Base-by-base conservation (phyloP, 2,888 invertebrate genomes). In the Maniola hyperantus region DNA sequence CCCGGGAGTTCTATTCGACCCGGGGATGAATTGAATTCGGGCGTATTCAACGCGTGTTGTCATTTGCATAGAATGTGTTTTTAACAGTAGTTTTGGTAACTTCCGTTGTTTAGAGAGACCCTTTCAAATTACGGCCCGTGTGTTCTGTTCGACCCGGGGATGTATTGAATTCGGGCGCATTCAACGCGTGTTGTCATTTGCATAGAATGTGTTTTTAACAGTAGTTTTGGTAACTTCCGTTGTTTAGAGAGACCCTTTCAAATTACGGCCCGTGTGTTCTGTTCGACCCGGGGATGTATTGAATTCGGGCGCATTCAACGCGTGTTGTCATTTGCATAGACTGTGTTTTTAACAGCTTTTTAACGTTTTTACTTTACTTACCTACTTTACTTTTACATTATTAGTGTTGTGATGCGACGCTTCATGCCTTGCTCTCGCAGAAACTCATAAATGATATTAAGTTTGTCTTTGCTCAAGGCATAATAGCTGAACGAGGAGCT, bases 111-210 rank as follows among this genome's bases (percentile, higher is more conserved):
- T 33, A 34, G 48, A 34, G 8, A 48, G 15, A 34, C 46, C 59
- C 48, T 60, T 61, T 51, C 34, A 50, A 60, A 60, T 60, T 51
- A 50, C 60, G 60, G 60, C 34, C 36, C 48, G 46, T 0, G 8
- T 10, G 10, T 20, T 33, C 26, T 34, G 54, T 20, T 1, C 15
- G 54, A 2, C 2, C n/a, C 34, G 15, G 54, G 15, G 15, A 36
- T 54, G 39, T 39, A 39, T 55, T 55, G 55, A 39, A 55, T 55
- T 20, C 54, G 18, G 54, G 2, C 53, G 26, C 11, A 51, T 51
- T 13, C n/a, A 5, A 20, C 18, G 15, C 26, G n/a, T 34, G 54
- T 54, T 8, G 26, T 6, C 36, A 1, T 34, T 34, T 34, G n/a
- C 4, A n/a, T n/a, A n/a, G n/a, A n/a, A n/a, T 36, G 46, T 34